Evolutionary conservation across 2,888 invertebrate species (phyloP), one percentile per base, ranked within the genome.

Genomic region (Drosophila dives): DNA sequence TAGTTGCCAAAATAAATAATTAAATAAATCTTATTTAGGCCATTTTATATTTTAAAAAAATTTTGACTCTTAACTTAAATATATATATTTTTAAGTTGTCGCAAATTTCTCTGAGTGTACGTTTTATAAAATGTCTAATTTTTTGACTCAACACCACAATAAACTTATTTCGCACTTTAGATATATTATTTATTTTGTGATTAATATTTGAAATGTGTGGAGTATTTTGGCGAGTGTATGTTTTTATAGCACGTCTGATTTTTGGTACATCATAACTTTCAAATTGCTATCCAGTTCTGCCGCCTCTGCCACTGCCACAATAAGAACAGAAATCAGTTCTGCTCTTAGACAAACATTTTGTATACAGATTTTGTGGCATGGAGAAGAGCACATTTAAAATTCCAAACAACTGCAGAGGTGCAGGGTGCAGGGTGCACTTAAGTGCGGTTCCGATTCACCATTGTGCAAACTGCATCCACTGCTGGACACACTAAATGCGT

Each of bases 341-440:
- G 12, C 15, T 32, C n/a, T 11, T 15, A 15, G 8, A 26, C 33
- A 34, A 59, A 26, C 48, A n/a, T 8, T 34, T 49, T 34, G 10
- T n/a, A 0, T n/a, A 12, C 26, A 54, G 7, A 15, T 34, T 12
- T 23, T 20, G 15, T 2, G 1, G 3, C 40, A 56, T 17, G 20
- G 42, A 20, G 5, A 12, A 11, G 20, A 6, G 15, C 40, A 56
- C 32, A 56, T 32, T 40, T 40, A 20, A 56, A 40, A 40, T 56
- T 32, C 56, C 56, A 56, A 40, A 10, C 40, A 20, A 40, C 17
- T 40, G 20, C 56, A 15, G 20, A 11, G 20, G 42, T 42, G 56
- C 32, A 56, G 42, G 56, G 11, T 42, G 56, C 32, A 56, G 42
- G 56, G 11, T 42, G 56, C 32, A 56, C 29, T 56, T 32, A 40